A percentile compares a stretch with the other conserved stretches of the same genome.
Conservation (phyloP, 2,113 vertebrate species). For the Agelaius tricolor region DNA sequence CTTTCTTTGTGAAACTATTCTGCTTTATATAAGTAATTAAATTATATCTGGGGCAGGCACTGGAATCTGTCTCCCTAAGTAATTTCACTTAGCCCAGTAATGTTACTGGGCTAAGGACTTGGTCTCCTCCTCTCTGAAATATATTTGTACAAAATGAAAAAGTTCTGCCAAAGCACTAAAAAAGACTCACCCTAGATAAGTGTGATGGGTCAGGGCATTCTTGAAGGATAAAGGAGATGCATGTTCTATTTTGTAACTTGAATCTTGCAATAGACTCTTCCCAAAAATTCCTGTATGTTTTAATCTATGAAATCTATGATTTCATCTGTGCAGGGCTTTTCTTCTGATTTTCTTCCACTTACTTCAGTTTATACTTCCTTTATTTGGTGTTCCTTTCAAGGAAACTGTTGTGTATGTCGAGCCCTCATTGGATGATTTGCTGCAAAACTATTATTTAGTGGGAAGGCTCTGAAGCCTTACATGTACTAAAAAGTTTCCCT, state of each 20-base stretch:
- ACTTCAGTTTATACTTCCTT: background rate
- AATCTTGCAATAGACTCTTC: background rate
- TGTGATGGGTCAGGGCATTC: background rate
- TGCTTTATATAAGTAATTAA: conserved; percentile 37
- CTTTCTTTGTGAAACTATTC: background rate
- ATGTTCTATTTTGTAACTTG: background rate
- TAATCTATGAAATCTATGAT: background rate
- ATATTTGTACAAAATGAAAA: background rate
- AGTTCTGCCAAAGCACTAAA: background rate
- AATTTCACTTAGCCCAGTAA: conserved; percentile 27
- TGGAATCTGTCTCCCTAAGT: conserved; percentile 17
- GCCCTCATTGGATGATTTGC: background rate
- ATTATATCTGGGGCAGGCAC: conserved; percentile 13
- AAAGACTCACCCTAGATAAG: background rate
- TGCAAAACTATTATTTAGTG: background rate
- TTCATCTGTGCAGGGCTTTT: background rate
- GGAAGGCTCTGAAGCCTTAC: background rate
- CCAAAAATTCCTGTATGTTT: background rate
- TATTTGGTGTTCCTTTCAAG: background rate
- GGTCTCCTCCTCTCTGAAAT: background rate
- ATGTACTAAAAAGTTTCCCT: background rate
- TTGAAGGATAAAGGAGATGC: background rate
- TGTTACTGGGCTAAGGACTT: conserved; percentile 42
- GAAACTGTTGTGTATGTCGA: background rate
- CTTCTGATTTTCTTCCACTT: background rate